A percentile compares a stretch with the other conserved stretches of the same genome.
phyloP scores from a whole-genome alignment of 2,797 vertebrate species.

The Poeciliopsis infans region DNA sequence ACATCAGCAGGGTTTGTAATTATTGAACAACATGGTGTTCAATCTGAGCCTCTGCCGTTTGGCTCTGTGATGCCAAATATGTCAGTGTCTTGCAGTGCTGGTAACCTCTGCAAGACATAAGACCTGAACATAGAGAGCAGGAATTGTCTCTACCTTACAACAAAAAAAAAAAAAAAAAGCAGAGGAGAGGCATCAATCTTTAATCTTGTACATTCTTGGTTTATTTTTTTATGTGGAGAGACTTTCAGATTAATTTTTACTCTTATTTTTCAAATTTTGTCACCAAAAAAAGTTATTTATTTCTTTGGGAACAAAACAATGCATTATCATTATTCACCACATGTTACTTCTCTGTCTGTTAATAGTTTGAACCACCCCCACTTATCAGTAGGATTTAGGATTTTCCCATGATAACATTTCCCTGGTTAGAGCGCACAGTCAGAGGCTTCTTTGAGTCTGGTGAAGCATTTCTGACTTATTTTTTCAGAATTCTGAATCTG shows the following conservation, averaged over 20 bases:
- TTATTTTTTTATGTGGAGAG: not conserved
- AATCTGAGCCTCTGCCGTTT: not conserved
- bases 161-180: not conserved
- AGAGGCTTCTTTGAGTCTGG: not conserved
- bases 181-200: not conserved
- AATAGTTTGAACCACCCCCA: not conserved
- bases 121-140: not conserved
- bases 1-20: not conserved
- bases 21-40: not conserved
- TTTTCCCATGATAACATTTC: not conserved
- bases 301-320: not conserved
- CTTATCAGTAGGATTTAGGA: not conserved
- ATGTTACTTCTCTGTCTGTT: not conserved
- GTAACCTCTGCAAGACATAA: conserved; percentile 10
- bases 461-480: not conserved
- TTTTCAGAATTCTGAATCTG: not conserved
- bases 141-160: conserved; percentile 2
- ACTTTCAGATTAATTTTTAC: not conserved
- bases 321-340: not conserved
- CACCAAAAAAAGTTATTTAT: not conserved
- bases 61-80: conserved; percentile 1
- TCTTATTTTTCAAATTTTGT: not conserved
- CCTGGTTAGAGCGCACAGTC: not conserved
- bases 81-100: not conserved
- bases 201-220: not conserved